Conservation (phyloP, 2,888 invertebrate genomes). For the Lepetodrilus schrolli region DNA sequence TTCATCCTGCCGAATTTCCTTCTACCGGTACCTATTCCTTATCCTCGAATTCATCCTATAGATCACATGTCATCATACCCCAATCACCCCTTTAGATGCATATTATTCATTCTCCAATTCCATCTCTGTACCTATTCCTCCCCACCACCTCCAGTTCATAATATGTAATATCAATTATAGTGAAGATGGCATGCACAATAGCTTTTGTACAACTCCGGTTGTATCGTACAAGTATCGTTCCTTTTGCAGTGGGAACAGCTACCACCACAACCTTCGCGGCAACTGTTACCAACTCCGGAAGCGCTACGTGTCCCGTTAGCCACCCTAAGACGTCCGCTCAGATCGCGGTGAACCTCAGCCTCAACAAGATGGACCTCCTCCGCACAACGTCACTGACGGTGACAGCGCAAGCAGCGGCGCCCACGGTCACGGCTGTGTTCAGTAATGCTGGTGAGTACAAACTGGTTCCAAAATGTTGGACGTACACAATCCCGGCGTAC, state of each 20-base stretch:
- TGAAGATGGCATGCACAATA: no score
- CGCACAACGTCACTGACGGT: slow-evolving; percentile 17
- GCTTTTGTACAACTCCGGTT: background rate
- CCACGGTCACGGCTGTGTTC: slow-evolving; percentile 25
- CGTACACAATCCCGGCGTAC: no score
- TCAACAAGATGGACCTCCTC: slow-evolving; percentile 32
- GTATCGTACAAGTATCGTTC: no score
- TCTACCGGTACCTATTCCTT: no score
- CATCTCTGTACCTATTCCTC: no score
- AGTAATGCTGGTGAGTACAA: slow-evolving; percentile 23
- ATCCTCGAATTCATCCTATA: no score
- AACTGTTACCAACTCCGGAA: slow-evolving; percentile 1
- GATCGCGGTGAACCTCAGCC: slow-evolving; percentile 20
- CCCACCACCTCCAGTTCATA: no score
- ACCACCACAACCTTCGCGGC: slow-evolving; percentile 1
- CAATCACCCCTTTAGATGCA: no score
- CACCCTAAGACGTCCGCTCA: slow-evolving; percentile 28
- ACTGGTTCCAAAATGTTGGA: background rate
- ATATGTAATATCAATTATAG: no score
- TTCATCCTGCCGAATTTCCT: no score
- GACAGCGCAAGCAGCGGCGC: slow-evolving; percentile 31
- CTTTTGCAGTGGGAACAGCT: slow-evolving; percentile 7
- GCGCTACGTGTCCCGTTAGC: slow-evolving; percentile 28
- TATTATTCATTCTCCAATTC: no score
- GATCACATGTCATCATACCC: no score